Evolutionary conservation across 2,113 vertebrate genomes (phyloP).

Genomic region (Onychostoma macrolepis): DNA sequence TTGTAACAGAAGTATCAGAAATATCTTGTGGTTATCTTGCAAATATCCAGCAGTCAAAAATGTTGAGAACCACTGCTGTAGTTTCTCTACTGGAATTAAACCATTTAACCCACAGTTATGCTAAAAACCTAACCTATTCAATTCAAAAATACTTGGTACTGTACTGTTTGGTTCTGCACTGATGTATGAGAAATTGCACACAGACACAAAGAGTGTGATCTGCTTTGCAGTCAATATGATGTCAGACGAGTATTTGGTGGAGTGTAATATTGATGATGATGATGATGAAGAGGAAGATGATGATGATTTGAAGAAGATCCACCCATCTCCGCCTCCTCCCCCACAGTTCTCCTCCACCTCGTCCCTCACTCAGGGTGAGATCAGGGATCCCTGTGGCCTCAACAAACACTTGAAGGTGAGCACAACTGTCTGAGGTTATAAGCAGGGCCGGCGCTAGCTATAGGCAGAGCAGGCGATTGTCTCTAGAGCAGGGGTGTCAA

Average conservation of each 20-base stretch:
- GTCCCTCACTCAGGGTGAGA: conserved; percentile 54
- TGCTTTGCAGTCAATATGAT: conserved; percentile 65
- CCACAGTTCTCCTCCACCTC: conserved; percentile 57
- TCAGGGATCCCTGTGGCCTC: conserved; percentile 76
- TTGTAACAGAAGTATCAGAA: neutral
- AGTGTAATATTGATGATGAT: conserved; percentile 75
- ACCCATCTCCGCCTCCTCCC: conserved; percentile 68
- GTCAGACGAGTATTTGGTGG: conserved; percentile 76
- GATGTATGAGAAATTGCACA: neutral
- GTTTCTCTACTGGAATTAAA: no score
- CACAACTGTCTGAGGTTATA: no score
- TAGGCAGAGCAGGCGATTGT: no score
- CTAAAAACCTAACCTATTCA: neutral
- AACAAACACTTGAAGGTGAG: conserved; percentile 80
- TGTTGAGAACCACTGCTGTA: neutral
- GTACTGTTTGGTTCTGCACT: neutral
- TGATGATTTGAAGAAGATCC: conserved; percentile 46
- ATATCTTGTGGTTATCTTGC: neutral
- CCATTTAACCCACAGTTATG: neutral
- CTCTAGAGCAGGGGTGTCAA: no score
- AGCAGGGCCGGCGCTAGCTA: no score
- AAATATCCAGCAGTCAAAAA: neutral
- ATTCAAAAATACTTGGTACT: neutral
- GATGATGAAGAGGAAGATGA: conserved; percentile 52
- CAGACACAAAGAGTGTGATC: neutral